A percentile compares a stretch with the other conserved stretches of the same genome.
These are phyloP conservation scores for Anguilla pacifica DNA, from an alignment of 2,797 vertebrate genomes.

Conservation along the genomic window DNA sequence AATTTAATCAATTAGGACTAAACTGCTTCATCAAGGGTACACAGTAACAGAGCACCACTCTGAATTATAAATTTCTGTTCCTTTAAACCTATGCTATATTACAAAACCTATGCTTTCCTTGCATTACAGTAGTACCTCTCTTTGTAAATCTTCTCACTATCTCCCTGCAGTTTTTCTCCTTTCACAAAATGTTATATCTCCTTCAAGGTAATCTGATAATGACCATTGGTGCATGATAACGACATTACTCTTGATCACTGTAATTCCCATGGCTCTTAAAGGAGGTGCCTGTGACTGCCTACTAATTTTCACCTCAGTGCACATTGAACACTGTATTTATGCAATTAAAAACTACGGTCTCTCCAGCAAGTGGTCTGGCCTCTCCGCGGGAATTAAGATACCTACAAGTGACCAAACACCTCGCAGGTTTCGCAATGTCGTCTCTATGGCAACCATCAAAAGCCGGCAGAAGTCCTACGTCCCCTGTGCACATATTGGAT, in stretches of 20 bases:
- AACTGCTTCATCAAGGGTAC: background rate
- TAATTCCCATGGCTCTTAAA: slow-evolving; percentile 29
- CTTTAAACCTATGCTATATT: background rate
- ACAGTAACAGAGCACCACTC: background rate
- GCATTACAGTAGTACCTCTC: background rate
- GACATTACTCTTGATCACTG: slow-evolving; percentile 35
- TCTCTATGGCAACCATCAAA: background rate
- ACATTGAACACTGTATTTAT: slow-evolving; percentile 20
- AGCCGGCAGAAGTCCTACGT: background rate
- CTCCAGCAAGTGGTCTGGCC: background rate
- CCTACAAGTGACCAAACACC: background rate
- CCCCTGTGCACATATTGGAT: background rate
- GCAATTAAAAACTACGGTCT: background rate
- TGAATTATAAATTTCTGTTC: background rate
- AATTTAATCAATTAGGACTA: background rate
- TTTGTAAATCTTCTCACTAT: background rate
- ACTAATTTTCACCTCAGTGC: slow-evolving; percentile 18
- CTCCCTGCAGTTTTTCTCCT: slow-evolving; percentile 4
- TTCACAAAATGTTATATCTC: slow-evolving; percentile 29
- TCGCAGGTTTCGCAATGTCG: background rate
- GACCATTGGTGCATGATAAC: slow-evolving; percentile 39
- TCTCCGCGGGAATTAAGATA: background rate
- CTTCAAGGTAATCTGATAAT: slow-evolving; percentile 49
- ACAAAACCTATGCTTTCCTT: background rate
- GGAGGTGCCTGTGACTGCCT: background rate